Percentiles rank a stretch among this genome's conserved stretches.
These are phyloP conservation scores for Meliscaeva auricollis DNA, from an alignment of 2,888 invertebrate species.

Conservation along the genomic window DNA sequence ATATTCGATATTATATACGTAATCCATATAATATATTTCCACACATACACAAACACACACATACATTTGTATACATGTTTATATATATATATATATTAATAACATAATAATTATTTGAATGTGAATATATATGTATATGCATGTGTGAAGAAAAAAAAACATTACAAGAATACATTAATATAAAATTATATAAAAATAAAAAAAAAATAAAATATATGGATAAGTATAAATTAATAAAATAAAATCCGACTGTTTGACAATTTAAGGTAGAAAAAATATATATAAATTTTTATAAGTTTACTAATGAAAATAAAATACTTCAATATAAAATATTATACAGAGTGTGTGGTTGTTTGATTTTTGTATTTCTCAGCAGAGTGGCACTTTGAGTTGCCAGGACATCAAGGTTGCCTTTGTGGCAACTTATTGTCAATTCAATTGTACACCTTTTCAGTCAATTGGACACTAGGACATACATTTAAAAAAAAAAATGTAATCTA, in stretches of 20 bases:
- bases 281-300: conserved; percentile 75
- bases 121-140: conserved; percentile 44
- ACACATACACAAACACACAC: not conserved
- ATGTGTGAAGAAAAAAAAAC: conserved; percentile 21
- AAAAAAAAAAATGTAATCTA: too few relatives aligned
- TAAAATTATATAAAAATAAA: not conserved
- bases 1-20: conserved; percentile 29
- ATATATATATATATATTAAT: conserved; percentile 44
- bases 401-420: too few relatives aligned
- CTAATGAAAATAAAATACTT: conserved; percentile 74
- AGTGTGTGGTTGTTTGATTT: not conserved
- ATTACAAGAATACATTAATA: not conserved
- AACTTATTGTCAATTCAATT: too few relatives aligned
- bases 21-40: conserved; percentile 29
- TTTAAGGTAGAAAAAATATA: conserved; percentile 74
- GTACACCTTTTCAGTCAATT: too few relatives aligned
- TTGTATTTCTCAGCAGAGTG: not conserved
- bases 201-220: conserved; percentile 12
- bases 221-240: conserved; percentile 50
- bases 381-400: too few relatives aligned
- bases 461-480: too few relatives aligned
- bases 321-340: conserved; percentile 44
- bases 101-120: conserved; percentile 23
- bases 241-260: conserved; percentile 74
- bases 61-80: conserved; percentile 31